Evolutionary conservation across 2,888 invertebrate species (phyloP), one percentile per base, ranked within the genome.

Genomic region (Eumacrocentrus americanus): DNA sequence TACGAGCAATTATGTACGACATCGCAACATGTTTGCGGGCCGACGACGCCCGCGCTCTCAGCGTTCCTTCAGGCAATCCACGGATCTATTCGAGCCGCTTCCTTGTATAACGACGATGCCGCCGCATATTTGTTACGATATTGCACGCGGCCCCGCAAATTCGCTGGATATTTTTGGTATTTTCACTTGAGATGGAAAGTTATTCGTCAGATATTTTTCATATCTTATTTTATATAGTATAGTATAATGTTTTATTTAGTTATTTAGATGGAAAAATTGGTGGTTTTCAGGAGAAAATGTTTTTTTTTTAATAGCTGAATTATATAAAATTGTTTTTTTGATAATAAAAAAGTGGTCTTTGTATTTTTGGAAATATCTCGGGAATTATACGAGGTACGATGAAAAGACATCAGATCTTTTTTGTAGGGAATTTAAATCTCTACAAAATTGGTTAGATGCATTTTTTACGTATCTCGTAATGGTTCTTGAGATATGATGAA

Each of bases 1-100:
- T 42, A 54, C 54, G 44, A 54, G 16, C 54, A 44, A 44, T 54
- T 54, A 54, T 54, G 34, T 54, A 34, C 18, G 54, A 34, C 34
- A 54, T 54, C 18, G 54, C 44, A 44, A 44, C 34, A 54, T 54
- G 42, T 54, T 54, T 54, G 37, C 29, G 44, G 34, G 42, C 12
- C 29, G 42, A 44, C 34, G 34, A 40, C 53, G n/a, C 29, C 11
- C 16, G 20, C 44, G 34, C 25, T 54, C 44, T 44, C 16, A 44
- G 18, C 44, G 54, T 34, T 54, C 44, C 42, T 44, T 23, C 16
- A 1, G 18, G 18, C 34, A n/a, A 29, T 44, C 34, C 18, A 29
- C 12, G 29, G 29, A 16, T 54, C 44, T 42, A 20, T 54, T 16
- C n/a, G n/a, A n/a, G 35, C 23, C 9, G 25, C 1, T 6, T n/a